Base-by-base conservation (phyloP, 2,797 vertebrate genomes). In the Periophthalmus magnuspinnatus region DNA sequence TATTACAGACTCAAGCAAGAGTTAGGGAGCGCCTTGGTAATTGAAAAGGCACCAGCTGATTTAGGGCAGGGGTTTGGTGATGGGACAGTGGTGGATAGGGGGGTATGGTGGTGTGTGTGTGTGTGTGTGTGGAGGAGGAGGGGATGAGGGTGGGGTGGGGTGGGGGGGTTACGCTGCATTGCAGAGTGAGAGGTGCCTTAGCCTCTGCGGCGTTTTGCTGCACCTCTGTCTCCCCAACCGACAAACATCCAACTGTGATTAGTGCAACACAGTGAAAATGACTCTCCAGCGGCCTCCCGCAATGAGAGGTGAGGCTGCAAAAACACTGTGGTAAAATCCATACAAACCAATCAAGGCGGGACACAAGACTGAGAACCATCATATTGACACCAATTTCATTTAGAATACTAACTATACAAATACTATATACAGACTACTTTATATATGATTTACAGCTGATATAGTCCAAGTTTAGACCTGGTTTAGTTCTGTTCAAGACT, bases 41-140 rank as follows among this genome's bases (percentile, higher is more conserved):
- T 87, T 87, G 88, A 87, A 89, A 87, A 88, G 76, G 74, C 76
- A 79, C 79, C 32, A 2, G 77, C 83, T 88, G 88, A 90, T 91
- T 89, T 86, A 89, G 73, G 78, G 74, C 71, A 71, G 71, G 77
- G 32, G 79, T 75, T 83, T 71, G 76, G 62, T 75, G 58, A 60
- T n/a, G 80, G 70, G 71, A 68, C 71, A 28, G 54, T 24, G 61
- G 45, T 48, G 59, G 59, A 41, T 34, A 65, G 55, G 16, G 33
- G 2, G 60, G 17, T 36, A 16, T 47, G 21, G 56, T 28, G 69
- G 55, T 57, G 24, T 14, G 59, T 16, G 24, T 54, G 45, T 72
- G 65, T 48, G 54, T 24, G 59, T 17, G 41, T 32, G 45, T 19
- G 19, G 13, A 33, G 8, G 21, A 13, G 10, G 45, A 9, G 6